A percentile compares a stretch with the other conserved stretches of the same genome.
Conservation (phyloP, 2,888 invertebrate genomes). For the Philereme vetulata region DNA sequence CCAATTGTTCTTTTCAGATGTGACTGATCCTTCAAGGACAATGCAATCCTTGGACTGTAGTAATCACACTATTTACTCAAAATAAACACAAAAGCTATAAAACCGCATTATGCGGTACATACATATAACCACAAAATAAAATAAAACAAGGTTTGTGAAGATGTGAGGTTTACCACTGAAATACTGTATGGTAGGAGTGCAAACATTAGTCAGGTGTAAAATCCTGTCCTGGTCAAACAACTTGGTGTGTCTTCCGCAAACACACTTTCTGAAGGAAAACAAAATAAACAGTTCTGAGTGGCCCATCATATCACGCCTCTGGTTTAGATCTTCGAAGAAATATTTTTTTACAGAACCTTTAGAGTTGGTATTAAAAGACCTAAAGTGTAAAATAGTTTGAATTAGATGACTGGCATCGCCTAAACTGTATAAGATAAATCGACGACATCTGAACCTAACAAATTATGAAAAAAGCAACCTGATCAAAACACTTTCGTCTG, state of each 20-base stretch:
- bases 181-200: slow-evolving; percentile 9
- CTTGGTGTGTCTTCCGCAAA: slow-evolving; percentile 30
- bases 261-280: slow-evolving; percentile 25
- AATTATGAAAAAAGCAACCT: slow-evolving; percentile 2
- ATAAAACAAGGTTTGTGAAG: slow-evolving; percentile 27
- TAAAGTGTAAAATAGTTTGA: too few relatives aligned
- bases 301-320: slow-evolving; percentile 24
- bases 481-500: slow-evolving; percentile 4
- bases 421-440: too few relatives aligned
- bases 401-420: too few relatives aligned
- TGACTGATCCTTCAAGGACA: slow-evolving; percentile 11
- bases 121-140: slow-evolving; percentile 3
- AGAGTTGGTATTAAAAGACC: too few relatives aligned
- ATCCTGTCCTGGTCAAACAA: slow-evolving; percentile 38
- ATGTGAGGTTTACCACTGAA: slow-evolving; percentile 13
- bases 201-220: slow-evolving; percentile 37
- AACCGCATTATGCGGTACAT: slow-evolving; percentile 2
- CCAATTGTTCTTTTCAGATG: background rate
- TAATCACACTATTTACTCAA: slow-evolving; percentile 5
- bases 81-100: slow-evolving; percentile 10
- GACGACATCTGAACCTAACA: too few relatives aligned
- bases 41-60: slow-evolving; percentile 10
- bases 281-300: slow-evolving; percentile 22
- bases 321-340: slow-evolving; percentile 14
- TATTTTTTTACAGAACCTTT: slow-evolving; percentile 7